Percentiles rank a stretch among this genome's conserved stretches.
Conservation (phyloP, 2,888 invertebrate species). For the Callosobruchus maculatus region DNA sequence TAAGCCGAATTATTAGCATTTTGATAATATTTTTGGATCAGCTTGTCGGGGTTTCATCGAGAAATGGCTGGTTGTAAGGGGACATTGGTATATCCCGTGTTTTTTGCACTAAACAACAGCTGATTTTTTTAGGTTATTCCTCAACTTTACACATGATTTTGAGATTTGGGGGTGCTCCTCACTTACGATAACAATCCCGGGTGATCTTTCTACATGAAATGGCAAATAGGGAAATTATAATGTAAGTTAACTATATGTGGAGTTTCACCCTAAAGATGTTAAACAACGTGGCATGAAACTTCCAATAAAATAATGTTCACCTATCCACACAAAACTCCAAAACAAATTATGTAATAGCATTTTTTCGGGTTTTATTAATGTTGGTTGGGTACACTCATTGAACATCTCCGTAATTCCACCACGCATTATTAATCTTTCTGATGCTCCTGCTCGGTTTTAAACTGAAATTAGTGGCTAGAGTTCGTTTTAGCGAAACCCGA, state of each 20-base stretch:
- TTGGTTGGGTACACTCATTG: too few relatives aligned
- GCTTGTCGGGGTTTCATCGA: background rate
- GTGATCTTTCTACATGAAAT: background rate
- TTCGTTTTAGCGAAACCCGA: too few relatives aligned
- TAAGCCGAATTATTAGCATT: conserved; percentile 21
- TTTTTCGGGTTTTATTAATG: too few relatives aligned
- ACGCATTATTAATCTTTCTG: too few relatives aligned
- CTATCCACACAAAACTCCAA: background rate
- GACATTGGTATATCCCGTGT: background rate
- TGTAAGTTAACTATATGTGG: background rate
- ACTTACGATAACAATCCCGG: background rate
- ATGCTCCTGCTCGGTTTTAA: too few relatives aligned
- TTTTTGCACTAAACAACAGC: background rate
- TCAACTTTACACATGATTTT: background rate
- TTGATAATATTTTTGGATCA: conserved; percentile 14
- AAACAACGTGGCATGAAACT: too few relatives aligned
- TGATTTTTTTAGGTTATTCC: conserved; percentile 17
- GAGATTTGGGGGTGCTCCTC: background rate
- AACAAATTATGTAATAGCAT: background rate
- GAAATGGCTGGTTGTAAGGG: background rate
- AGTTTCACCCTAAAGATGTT: too few relatives aligned
- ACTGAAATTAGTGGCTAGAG: too few relatives aligned
- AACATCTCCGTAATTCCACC: too few relatives aligned
- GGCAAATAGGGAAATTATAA: background rate
- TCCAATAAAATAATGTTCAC: background rate